Evolutionary conservation across 2,888 invertebrate species (phyloP).

Genomic region (Acronicta aceris): DNA sequence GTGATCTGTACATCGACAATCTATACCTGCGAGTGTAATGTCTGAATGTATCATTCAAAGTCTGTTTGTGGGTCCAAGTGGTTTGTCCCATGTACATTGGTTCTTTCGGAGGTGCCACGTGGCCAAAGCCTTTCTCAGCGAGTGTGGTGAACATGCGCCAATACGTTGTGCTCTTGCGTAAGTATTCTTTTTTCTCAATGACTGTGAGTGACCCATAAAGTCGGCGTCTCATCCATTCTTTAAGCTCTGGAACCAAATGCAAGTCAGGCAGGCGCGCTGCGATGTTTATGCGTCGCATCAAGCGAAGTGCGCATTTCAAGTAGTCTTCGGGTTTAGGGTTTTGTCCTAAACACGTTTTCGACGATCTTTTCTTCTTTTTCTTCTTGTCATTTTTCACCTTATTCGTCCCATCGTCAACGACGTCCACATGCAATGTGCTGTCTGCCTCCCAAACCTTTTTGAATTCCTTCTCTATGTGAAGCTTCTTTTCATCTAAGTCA

Average conservation of each 20-base stretch:
- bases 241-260: slow-evolving; percentile 77
- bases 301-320: slow-evolving; percentile 74
- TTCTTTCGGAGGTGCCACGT: slow-evolving; percentile 66
- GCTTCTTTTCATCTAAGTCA: slow-evolving; percentile 70
- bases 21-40: slow-evolving; percentile 68
- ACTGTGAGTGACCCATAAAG: slow-evolving; percentile 70
- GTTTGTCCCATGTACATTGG: slow-evolving; percentile 64
- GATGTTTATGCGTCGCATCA: slow-evolving; percentile 70
- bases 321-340: slow-evolving; percentile 76
- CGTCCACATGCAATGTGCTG: slow-evolving; percentile 71
- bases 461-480: slow-evolving; percentile 74
- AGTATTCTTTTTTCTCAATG: slow-evolving; percentile 59
- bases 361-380: slow-evolving; percentile 64
- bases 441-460: slow-evolving; percentile 80
- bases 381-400: slow-evolving; percentile 67
- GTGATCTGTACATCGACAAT: slow-evolving; percentile 68
- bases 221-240: slow-evolving; percentile 82
- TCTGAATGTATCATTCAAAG: slow-evolving; percentile 70
- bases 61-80: slow-evolving; percentile 74
- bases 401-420: slow-evolving; percentile 60
- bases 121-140: slow-evolving; percentile 65
- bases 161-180: slow-evolving; percentile 65
- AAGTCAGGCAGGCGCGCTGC: slow-evolving; percentile 81
- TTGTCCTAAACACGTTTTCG: slow-evolving; percentile 71
- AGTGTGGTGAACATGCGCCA: slow-evolving; percentile 72